Percentiles rank a stretch among this genome's conserved stretches.
These are phyloP conservation scores for Asobara japonica DNA, from an alignment of 1,140 invertebrate genomes.

Conservation along the genomic window DNA sequence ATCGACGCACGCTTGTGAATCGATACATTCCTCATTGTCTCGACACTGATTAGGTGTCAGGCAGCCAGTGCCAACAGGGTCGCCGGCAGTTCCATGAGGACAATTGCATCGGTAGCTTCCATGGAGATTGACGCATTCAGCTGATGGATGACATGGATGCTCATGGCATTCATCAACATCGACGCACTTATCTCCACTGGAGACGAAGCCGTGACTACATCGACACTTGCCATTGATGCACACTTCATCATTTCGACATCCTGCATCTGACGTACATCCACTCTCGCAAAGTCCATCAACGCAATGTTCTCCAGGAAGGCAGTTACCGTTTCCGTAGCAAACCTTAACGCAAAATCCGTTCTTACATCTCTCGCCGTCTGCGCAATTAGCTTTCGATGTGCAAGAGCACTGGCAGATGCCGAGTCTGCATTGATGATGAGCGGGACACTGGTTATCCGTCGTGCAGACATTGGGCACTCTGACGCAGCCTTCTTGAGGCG, in stretches of 20 bases:
- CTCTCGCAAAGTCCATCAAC: conserved; percentile 82
- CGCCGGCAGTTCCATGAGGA: conserved; percentile 79
- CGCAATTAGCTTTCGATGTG: conserved; percentile 75
- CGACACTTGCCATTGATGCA: conserved; percentile 83
- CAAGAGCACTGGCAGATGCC: conserved; percentile 82
- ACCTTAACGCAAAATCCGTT: conserved; percentile 83
- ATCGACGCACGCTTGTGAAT: conserved; percentile 76
- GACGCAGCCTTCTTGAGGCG: conserved; percentile 88
- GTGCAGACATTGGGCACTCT: conserved; percentile 76
- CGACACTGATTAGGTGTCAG: conserved; percentile 77
- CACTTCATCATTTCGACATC: conserved; percentile 82
- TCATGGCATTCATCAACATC: conserved; percentile 84
- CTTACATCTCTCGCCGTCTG: conserved; percentile 83
- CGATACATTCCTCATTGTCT: conserved; percentile 74
- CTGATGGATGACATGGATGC: conserved; percentile 81
- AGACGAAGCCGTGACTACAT: conserved; percentile 77
- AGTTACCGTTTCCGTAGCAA: conserved; percentile 89
- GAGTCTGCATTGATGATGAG: conserved; percentile 77
- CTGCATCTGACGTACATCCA: conserved; percentile 83
- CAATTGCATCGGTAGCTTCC: conserved; percentile 86
- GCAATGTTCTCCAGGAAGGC: conserved; percentile 88
- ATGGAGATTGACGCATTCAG: conserved; percentile 80
- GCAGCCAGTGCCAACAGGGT: conserved; percentile 81
- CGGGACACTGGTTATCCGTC: conserved; percentile 75
- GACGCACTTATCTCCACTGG: conserved; percentile 73